Base-by-base conservation (phyloP, 1,140 invertebrate species). In the Littorina saxatilis region DNA sequence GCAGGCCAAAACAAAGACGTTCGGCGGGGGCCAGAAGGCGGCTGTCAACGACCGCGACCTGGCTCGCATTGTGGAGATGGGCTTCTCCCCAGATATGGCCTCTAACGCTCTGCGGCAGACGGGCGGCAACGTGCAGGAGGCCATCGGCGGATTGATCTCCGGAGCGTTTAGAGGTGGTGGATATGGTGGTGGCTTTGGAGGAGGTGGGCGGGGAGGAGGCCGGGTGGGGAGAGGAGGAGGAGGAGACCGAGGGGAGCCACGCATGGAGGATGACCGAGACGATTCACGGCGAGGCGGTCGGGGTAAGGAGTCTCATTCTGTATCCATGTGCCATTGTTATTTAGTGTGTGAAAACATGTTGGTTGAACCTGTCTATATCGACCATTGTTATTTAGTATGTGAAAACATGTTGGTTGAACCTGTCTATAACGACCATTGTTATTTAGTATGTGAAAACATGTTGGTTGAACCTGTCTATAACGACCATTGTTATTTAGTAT, bases 41-140 rank as follows among this genome's bases (percentile, higher is more conserved):
- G 85, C 82, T 29, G 84, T 96, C 77, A 90, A 96, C 20, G 96
- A 97, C 93, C 94, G 95, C 83, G 96, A 96, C 93, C 94, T 96
- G 47, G 96, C 96, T 85, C 95, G 95, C 89, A 96, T 97, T 79
- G 94, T 96, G 47, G 96, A 96, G 90, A 95, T 95, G 90, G 96
- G 96, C 27, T 97, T 96, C 88, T 94, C 94, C 35, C 94, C 95
- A 82, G 96, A 96, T 78, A 95, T 96, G 89, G 96, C 96, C 68
- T 95, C 95, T 88, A 94, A 94, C 91, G 95, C 96, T 63, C 92
- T 97, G 35, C 94, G 94, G 87, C 93, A 95, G 75, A 95, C 94
- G 76, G 94, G 94, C 75, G 96, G 96, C 86, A 96, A 96, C 92
- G 94, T 96, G 0, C 94, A 95, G 66, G 93, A 94, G 89, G 96